These are phyloP conservation scores for Falcaria lacertinaria DNA, from an alignment of 2,888 invertebrate species.

Conservation along the genomic window DNA sequence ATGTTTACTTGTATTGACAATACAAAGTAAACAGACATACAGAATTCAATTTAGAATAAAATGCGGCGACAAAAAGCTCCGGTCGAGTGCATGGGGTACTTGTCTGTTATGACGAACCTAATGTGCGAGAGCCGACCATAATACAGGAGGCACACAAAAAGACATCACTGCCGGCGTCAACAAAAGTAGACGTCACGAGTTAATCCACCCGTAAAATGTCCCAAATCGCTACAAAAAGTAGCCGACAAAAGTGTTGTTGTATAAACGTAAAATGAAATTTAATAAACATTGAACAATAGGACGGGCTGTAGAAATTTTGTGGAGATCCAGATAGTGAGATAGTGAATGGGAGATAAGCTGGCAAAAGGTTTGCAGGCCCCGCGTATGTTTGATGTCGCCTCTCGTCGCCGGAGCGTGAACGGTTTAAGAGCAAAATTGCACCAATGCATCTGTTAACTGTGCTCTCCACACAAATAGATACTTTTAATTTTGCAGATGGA, in stretches of 20 bases:
- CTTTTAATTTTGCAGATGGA: conserved; percentile 77
- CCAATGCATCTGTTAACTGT: conserved; percentile 72
- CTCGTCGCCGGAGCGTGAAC: conserved; percentile 73
- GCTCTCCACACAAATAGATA: conserved; percentile 64
- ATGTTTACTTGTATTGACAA: conserved; percentile 74
- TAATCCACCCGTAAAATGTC: conserved; percentile 79
- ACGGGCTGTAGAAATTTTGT: conserved; percentile 64
- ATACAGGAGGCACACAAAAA: conserved; percentile 65
- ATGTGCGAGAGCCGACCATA: conserved; percentile 75
- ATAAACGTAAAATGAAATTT: conserved; percentile 79
- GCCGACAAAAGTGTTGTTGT: conserved; percentile 78
- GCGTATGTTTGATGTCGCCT: conserved; percentile 77
- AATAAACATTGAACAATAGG: conserved; percentile 75
- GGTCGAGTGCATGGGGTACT: conserved; percentile 57
- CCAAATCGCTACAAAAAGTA: conserved; percentile 70
- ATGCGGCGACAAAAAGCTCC: conserved; percentile 57
- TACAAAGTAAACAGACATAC: too few relatives aligned
- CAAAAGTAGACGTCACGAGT: conserved; percentile 64
- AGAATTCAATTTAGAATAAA: conserved; percentile 71
- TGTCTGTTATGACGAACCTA: conserved; percentile 79
- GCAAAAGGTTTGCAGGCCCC: conserved; percentile 72
- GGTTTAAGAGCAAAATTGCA: conserved; percentile 74
- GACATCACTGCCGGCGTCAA: conserved; percentile 58
- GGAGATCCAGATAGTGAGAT: conserved; percentile 71
- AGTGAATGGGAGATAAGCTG: conserved; percentile 76